Evolutionary conservation across 1,140 invertebrate genomes (phyloP), one percentile per base, ranked within the genome.

Genomic region (Elymnias hypermnestra): DNA sequence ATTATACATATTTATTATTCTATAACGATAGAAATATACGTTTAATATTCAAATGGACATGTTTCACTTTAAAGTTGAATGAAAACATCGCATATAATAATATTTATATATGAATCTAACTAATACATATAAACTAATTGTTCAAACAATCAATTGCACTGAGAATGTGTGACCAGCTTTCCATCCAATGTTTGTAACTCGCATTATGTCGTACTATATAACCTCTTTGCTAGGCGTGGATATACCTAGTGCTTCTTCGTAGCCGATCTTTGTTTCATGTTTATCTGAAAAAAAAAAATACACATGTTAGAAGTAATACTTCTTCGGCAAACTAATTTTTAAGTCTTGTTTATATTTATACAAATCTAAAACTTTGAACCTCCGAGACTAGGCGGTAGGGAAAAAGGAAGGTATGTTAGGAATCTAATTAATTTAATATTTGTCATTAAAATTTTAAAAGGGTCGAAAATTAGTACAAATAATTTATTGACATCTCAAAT

Each of bases 201-300:
- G 50, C 56, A 58, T 15, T 44, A 39, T 51, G 58, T 59, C 53
- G 26, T 64, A 69, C 73, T 89, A 89, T 74, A 89, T 82, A 69
- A 93, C 90, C 88, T 97, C 95, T 83, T 97, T 96, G 39, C 95
- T 97, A 2, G 95, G 95, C 9, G 95, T 97, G 3, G 95, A 95
- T 57, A 97, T 96, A 41, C 95, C 95, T 49, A 94, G 88, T 15
- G 95, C 92, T 87, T 95, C 92, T 72, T 94, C 92, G 61, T 94
- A 93, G 19, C 89, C 91, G 3, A 83, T 57, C 46, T 87, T 87
- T 26, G 74, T 79, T 63, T 83, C 77, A 23, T 73, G 66, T 57
- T 86, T 84, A 60, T 81, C 86, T 87, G 76, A 49, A 77, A 85
- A 25, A 13, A 33, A 55, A 57, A 52, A 42, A 39, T 9, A 31